Evolutionary conservation across 2,888 invertebrate genomes (phyloP), one percentile per base, ranked within the genome.

Genomic region (Boloria selene): DNA sequence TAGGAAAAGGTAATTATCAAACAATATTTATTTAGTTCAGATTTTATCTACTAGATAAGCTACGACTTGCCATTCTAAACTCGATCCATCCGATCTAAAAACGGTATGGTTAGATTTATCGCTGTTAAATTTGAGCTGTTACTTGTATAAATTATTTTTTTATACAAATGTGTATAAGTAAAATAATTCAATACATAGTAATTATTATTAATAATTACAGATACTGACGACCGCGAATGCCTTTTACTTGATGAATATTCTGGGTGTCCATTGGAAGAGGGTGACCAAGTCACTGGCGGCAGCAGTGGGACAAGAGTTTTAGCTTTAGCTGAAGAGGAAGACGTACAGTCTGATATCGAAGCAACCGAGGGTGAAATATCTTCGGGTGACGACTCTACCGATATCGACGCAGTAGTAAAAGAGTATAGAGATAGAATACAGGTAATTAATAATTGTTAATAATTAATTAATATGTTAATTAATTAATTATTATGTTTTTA

Each of bases 401-500:
- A 96, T 76, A 95, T 96, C 63, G 96, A 96, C 79, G 95, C 95
- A 1, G 95, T 95, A 16, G 96, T 96, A 0, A 95, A 95, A 77
- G 96, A 96, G 78, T 96, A 96, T 77, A 94, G 94, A 68, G 96
- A 96, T 77, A 93, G 94, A 74, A 93, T 96, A 71, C 94, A 95
- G 86, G 95, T 95, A 81, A 26, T 6, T n/a, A 63, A 13, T 3
- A 47, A 16, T 49, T 7, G n/a, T 16, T 47, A 49, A 22, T 22
- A 22, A 1, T 22, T 22, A 22, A n/a, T n/a, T n/a, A n/a, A n/a
- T n/a, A n/a, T n/a, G n/a, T n/a, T n/a, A n/a, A n/a, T n/a, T n/a
- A n/a, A n/a, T n/a, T n/a, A n/a, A n/a, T n/a, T n/a, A n/a, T n/a
- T n/a, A n/a, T n/a, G n/a, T n/a, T n/a, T n/a, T n/a, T 22, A 22